Evolutionary conservation across 2,797 vertebrate species (phyloP).

Genomic region (Coranthus polyacanthus): DNA sequence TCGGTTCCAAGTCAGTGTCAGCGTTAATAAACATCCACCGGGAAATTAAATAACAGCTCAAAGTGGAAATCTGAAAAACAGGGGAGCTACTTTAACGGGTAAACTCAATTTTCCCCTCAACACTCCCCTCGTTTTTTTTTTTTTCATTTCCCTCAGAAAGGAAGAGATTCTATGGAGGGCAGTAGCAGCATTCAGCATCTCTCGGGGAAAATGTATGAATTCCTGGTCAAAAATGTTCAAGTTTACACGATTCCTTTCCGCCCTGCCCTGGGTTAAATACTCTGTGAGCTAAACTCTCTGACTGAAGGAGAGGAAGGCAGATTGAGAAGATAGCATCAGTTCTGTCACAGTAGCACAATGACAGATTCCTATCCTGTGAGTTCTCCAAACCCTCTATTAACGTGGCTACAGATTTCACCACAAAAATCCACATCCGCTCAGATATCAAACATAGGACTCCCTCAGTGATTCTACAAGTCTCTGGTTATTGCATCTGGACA

Average conservation of each 20-base stretch:
- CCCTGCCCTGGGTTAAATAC: slow-evolving; percentile 26
- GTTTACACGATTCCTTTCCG: slow-evolving; percentile 52
- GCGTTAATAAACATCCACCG: slow-evolving; percentile 90
- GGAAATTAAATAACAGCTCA: slow-evolving; percentile 91
- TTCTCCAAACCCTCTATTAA: slow-evolving; percentile 46
- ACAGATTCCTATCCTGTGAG: slow-evolving; percentile 37
- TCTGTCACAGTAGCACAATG: slow-evolving; percentile 32
- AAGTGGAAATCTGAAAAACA: slow-evolving; percentile 89
- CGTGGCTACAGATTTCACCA: slow-evolving; percentile 48
- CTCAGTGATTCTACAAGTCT: slow-evolving; percentile 40
- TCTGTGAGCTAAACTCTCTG: slow-evolving; percentile 26
- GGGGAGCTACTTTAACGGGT: slow-evolving; percentile 82
- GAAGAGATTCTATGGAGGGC: slow-evolving; percentile 41
- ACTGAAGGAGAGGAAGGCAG: slow-evolving; percentile 21
- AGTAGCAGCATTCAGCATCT: slow-evolving; percentile 49
- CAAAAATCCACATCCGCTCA: slow-evolving; percentile 27
- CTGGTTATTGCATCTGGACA: slow-evolving; percentile 63
- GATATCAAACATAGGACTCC: slow-evolving; percentile 56
- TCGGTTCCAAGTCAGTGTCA: slow-evolving; percentile 84
- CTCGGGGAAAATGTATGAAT: slow-evolving; percentile 65
- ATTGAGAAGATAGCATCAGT: slow-evolving; percentile 23
- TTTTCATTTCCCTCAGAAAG: slow-evolving; percentile 35
- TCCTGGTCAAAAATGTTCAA: too few relatives aligned
- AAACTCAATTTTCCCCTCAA: slow-evolving; percentile 85
- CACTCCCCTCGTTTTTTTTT: slow-evolving; percentile 69